phyloP scores from a whole-genome alignment of 2,888 invertebrate genomes.

The Callyntrura guangdongensis region DNA sequence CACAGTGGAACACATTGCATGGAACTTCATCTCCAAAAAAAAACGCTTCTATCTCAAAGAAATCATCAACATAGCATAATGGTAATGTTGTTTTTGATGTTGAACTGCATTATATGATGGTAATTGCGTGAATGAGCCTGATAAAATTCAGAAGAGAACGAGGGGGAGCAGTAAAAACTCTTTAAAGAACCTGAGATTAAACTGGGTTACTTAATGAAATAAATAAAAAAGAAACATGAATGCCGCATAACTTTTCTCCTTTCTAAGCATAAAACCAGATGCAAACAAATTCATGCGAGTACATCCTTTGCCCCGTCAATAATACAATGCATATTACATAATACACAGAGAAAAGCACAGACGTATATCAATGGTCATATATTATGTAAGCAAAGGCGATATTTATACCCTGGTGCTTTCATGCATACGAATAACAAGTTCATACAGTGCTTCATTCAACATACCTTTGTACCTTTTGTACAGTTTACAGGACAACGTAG shows the following conservation, averaged over 20 bases:
- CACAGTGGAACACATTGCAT: background rate
- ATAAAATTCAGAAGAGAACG: background rate
- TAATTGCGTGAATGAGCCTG: background rate
- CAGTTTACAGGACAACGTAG: too few relatives aligned
- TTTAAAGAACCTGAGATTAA: constrained; percentile 19
- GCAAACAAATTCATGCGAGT: background rate
- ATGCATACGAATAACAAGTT: too few relatives aligned
- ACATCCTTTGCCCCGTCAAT: too few relatives aligned
- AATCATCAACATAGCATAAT: constrained; percentile 36
- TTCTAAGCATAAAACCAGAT: constrained; percentile 5
- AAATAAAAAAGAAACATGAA: constrained; percentile 25
- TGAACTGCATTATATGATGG: background rate
- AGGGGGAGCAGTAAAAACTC: constrained; percentile 1
- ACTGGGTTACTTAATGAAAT: constrained; percentile 41
- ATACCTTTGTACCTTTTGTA: too few relatives aligned
- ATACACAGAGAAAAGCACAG: too few relatives aligned
- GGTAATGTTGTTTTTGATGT: constrained; percentile 19
- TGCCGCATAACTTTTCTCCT: constrained; percentile 30
- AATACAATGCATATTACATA: too few relatives aligned
- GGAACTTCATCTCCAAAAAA: background rate
- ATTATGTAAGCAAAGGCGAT: too few relatives aligned
- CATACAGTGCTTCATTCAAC: too few relatives aligned
- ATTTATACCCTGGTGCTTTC: too few relatives aligned
- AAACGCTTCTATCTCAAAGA: constrained; percentile 30
- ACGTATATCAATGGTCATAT: too few relatives aligned